phyloP scores from a whole-genome alignment of 2,888 invertebrate species.

The Oxycera nigricornis region DNA sequence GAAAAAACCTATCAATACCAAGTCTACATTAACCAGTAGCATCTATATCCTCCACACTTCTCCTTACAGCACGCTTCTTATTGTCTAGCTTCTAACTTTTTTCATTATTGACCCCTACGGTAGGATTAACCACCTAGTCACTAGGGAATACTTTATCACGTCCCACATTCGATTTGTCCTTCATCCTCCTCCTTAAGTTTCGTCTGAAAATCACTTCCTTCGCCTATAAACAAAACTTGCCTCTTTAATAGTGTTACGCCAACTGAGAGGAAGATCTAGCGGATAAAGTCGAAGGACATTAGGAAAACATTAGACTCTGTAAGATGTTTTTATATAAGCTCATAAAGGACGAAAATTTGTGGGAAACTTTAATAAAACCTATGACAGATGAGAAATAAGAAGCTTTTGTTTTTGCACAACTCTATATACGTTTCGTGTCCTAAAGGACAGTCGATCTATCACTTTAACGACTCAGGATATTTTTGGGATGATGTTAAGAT shows the following conservation, averaged over 20 bases:
- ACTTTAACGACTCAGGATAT: neutral
- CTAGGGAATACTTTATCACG: neutral
- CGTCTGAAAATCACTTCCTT: neutral
- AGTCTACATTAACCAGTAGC: no score
- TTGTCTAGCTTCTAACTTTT: slow-evolving; percentile 8
- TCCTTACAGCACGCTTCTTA: no score
- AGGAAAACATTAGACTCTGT: slow-evolving; percentile 16
- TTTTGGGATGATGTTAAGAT: neutral
- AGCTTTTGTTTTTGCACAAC: neutral
- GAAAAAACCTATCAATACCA: no score
- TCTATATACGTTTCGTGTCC: neutral
- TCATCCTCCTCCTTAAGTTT: neutral
- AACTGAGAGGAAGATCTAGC: no score
- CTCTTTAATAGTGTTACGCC: no score
- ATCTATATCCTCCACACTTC: no score
- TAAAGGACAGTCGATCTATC: neutral
- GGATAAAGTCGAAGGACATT: neutral
- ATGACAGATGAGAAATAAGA: neutral
- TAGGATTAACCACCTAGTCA: neutral
- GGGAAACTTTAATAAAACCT: neutral
- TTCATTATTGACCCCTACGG: slow-evolving; percentile 15
- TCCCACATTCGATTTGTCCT: neutral
- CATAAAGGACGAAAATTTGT: neutral
- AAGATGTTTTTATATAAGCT: slow-evolving; percentile 1
- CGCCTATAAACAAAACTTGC: no score